Evolutionary conservation across 2,113 vertebrate species (phyloP), one percentile per base, ranked within the genome.

Genomic region (Alces alces): DNA sequence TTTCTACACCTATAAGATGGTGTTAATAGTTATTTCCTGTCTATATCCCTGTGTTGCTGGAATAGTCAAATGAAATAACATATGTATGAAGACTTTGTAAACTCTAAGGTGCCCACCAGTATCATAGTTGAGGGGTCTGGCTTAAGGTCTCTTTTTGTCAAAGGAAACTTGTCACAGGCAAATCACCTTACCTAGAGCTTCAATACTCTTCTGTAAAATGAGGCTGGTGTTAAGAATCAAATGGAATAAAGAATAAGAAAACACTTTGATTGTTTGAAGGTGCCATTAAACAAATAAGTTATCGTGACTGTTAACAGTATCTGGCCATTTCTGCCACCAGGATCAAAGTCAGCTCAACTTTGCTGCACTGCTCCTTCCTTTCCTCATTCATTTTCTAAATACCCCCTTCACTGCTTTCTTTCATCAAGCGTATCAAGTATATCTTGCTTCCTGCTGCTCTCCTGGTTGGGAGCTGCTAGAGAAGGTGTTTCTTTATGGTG

Each of bases 181-280:
- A 95, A 95, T 91, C 50, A 95, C 33, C 86, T 96, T 87, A 92
- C 19, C 57, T 86, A 92, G 73, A 85, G 23, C 17, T 80, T 83
- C 76, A 95, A 54, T 54, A 86, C 36, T 30, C 36, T 66, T 89
- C n/a, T 86, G 78, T 82, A 96, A 95, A 93, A 96, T 50, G 43
- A 97, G 12, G 27, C 28, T n/a, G 95, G 33, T 15, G n/a, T 5
- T 80, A 95, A 92, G 87, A 94, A 97, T 79, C 64, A 97, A 97
- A 66, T 10, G 50, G 14, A 80, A 25, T 83, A 90, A 96, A 21
- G 33, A 86, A 93, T 25, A 79, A 73, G 55, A 50, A 90, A 86
- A 96, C 47, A 94, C 19, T 93, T n/a, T 84, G 43, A 21, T 91
- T 7, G 23, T 80, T 6, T 78, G 47, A 93, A 55, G 86, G 60